Base-by-base conservation (phyloP, 2,797 vertebrate species). In the Cuniculus paca region DNA sequence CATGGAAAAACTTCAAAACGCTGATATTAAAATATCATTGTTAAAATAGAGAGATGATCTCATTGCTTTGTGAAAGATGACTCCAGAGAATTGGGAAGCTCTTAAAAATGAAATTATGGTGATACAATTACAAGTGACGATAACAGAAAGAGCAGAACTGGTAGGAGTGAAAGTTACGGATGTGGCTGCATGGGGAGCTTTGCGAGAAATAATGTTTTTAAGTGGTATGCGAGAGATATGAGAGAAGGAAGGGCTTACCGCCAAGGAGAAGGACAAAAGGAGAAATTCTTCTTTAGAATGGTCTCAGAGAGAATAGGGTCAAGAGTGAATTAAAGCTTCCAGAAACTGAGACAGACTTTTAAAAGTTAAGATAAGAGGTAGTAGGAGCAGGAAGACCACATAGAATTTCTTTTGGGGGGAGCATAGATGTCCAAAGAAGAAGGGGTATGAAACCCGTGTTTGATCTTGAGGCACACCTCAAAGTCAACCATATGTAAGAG, bases 61-160 rank as follows among this genome's bases (percentile, higher is more conserved):
- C 48, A 80, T 56, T 87, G 79, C 78, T 61, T 79, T 50, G 2
- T 70, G 17, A 60, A 95, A 92, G 83, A 88, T 84, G 52, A 80
- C 90, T 93, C 52, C 26, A 48, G 94, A 81, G 81, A 60, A 72
- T 42, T 52, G 11, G 12, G 65, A 80, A 28, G 63, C 60, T 81
- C 87, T 96, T 93, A 65, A 78, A 74, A 93, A 80, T 77, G 93
- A 94, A 87, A 31, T 93, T 65, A 96, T 26, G 85, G 34, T 92
- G 78, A 92, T 81, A 50, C 17, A 54, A 84, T 95, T 91, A 85
- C 36, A 95, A 93, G 68, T 13, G 19, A 90, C 56, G 24, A 22
- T 36, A 60, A 42, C 39, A 6, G 1, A 48, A 89, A 9, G 1
- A 56, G 85, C 61, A 61, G n/a, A 70, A 42, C 19, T 19, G 22